Base-by-base conservation (phyloP, 2,888 invertebrate species). In the Pollenia labialis region DNA sequence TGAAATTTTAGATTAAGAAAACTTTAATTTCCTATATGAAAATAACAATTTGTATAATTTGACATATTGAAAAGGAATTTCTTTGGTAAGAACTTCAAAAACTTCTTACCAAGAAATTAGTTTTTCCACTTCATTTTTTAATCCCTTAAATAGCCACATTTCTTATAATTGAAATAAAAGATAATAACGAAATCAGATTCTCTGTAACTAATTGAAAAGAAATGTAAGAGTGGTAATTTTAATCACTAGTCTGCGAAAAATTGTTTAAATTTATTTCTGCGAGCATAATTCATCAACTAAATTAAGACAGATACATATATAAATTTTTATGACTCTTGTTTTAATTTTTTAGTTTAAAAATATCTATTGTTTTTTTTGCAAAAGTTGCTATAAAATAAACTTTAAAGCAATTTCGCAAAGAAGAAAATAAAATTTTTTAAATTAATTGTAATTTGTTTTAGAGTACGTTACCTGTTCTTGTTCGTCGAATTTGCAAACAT, bases 341-440 rank as follows among this genome's bases (percentile, higher is more conserved):
- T 18, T 40, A 18, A 23, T 8, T 75, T 14, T 23, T 16, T 12
- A 10, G 14, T 16, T 71, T 32, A 60, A 56, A 58, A 74, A 32
- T 58, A 48, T 23, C 32, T 18, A 9, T 69, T 64, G 50, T 69
- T 9, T 18, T 69, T 16, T 48, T 14, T n/a, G 11, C 4, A 8
- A 66, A 56, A 77, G 14, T 42, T n/a, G 11, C 46, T 40, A 58
- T 56, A 64, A 80, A 75, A 71, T 71, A 75, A 68, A 69, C 62
- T 8, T 85, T n/a, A 71, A 62, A 76, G 62, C 50, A 58, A 48
- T 72, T 81, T 76, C n/a, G 14, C 40, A 18, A 32, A 62, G 14
- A 10, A 54, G 18, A 68, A 48, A 54, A 42, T 62, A 74, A 74
- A 11, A 64, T 52, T 54, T 77, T 46, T 40, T 23, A 75, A 23